Base-by-base conservation (phyloP, 2,797 vertebrate species). In the Syngnathus acus region DNA sequence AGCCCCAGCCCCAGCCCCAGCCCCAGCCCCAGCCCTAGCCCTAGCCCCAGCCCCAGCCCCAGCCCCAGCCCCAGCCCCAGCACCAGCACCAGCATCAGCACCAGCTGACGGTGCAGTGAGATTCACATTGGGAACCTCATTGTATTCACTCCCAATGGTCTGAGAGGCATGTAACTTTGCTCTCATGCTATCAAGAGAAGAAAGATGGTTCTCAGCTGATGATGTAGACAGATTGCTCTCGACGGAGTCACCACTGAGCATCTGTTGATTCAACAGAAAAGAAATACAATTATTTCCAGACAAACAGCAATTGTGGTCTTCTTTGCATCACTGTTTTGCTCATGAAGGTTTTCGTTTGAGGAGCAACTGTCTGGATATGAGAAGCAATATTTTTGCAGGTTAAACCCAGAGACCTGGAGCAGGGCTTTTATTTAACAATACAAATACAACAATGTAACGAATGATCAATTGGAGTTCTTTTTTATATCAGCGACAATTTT, bases 111-210 rank as follows among this genome's bases (percentile, higher is more conserved):
- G 72, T 0, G 45, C 68, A 26, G 79, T 77, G 14, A 85, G 40
- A 58, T 69, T 70, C 6, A 84, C 14, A 73, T 62, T 71, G 8
- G 84, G 80, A 68, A 84, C 62, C 48, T 84, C 80, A 67, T 89
- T 70, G 17, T 87, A 73, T 70, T 75, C 67, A 74, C 73, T 73
- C 59, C 67, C 77, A 9, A 86, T 50, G 2, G 65, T 65, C 9
- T 61, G 63, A 3, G 72, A 42, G 61, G 64, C 59, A 66, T 86
- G 82, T 42, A 89, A 43, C 32, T 76, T 72, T 78, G 82, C 82
- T 67, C 59, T 78, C 32, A 74, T 63, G 50, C 81, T 81, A 65
- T 77, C 67, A 51, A 84, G 19, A 37, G 81, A 80, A 68, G 80
- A 0, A 68, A 4, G 55, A 55, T 88, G 83, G 64, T 63, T 70